Conservation (phyloP, 2,113 vertebrate genomes). For the Lagopus muta region DNA sequence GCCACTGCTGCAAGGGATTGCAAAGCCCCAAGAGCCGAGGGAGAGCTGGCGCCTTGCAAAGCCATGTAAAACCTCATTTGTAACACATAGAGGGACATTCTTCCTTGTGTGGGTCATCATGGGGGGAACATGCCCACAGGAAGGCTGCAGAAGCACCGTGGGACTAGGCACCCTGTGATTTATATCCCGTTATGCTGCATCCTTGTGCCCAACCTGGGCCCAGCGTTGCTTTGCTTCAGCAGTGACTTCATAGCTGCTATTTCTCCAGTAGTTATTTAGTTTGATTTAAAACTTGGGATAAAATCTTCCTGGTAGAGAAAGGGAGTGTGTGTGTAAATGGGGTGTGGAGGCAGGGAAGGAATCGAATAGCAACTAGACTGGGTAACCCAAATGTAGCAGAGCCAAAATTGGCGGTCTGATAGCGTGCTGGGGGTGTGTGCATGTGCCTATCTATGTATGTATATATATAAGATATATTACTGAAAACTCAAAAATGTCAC, state of each 20-base stretch:
- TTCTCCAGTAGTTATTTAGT: not conserved
- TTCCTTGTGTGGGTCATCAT: not conserved
- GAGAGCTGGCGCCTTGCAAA: not conserved
- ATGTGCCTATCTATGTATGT: not conserved
- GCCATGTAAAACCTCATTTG: not conserved
- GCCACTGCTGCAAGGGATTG: not conserved
- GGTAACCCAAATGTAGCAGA: not conserved
- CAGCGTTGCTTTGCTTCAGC: not conserved
- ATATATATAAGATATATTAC: conserved; percentile 33
- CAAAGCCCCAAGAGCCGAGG: not conserved
- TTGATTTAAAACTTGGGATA: conserved; percentile 18
- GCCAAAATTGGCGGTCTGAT: not conserved
- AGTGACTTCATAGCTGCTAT: not conserved
- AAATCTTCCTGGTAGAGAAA: not conserved
- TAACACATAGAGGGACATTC: not conserved
- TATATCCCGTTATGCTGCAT: accelerated
- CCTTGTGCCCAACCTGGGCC: not conserved
- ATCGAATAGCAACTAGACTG: not conserved
- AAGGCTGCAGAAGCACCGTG: not conserved
- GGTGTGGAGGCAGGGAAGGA: not conserved
- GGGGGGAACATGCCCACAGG: not conserved
- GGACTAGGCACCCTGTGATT: not conserved
- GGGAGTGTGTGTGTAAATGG: not conserved
- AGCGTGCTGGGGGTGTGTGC: not conserved
- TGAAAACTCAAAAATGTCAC: conserved; percentile 46